A percentile compares a stretch with the other conserved stretches of the same genome.
phyloP scores from a whole-genome alignment of 2,113 vertebrate species.

The Prunella fulvescens region DNA sequence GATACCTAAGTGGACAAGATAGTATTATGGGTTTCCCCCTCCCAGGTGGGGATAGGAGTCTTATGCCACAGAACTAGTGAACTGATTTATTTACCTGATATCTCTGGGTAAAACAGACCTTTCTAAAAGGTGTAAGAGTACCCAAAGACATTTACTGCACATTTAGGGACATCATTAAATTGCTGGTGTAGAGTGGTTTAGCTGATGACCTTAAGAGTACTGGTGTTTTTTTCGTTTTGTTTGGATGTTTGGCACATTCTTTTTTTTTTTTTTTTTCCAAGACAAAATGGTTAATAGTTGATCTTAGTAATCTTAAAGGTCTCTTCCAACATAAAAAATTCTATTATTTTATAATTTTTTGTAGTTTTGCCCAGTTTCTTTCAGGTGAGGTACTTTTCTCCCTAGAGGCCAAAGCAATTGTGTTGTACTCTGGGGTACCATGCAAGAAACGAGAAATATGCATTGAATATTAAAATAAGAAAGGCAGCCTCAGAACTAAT shows the following conservation, averaged over 20 bases:
- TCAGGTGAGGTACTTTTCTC: background rate
- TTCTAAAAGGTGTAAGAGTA: background rate
- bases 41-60: fast-evolving
- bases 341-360: background rate
- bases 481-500: background rate
- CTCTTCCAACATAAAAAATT: background rate
- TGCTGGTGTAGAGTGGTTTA: background rate
- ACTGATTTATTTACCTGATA: background rate
- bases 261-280: background rate
- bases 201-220: background rate
- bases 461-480: background rate
- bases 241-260: background rate
- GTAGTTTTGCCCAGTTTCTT: background rate
- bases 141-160: background rate
- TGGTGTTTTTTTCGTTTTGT: background rate
- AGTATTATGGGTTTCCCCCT: too few species aligned
- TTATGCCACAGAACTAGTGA: background rate
- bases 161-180: background rate
- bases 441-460: background rate
- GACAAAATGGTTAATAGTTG: background rate
- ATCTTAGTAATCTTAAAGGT: background rate
- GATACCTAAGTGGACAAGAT: background rate
- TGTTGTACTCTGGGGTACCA: background rate
- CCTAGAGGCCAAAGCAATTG: background rate
- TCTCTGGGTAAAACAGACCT: background rate